Conservation (phyloP, 2,113 vertebrate genomes). For the Brachyhypopomus gauderio region DNA sequence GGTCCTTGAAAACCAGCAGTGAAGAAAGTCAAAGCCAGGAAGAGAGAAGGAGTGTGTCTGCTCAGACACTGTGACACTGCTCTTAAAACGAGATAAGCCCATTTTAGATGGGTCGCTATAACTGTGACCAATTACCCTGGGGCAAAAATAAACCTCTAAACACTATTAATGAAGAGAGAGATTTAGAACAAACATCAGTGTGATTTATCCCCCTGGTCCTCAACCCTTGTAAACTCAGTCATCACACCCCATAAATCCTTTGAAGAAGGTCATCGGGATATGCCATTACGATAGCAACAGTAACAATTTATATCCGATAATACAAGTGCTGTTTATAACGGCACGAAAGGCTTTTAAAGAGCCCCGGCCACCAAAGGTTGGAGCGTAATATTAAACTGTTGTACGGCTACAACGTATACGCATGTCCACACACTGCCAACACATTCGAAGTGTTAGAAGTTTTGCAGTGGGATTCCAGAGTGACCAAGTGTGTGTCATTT, state of each 20-base stretch:
- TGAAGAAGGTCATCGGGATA: constrained; percentile 40
- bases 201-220: constrained; percentile 20
- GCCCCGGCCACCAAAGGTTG: background rate
- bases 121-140: constrained; percentile 12
- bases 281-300: constrained; percentile 12
- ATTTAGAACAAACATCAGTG: constrained; percentile 40
- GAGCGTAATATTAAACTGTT: background rate
- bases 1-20: constrained; percentile 33
- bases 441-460: too few species aligned
- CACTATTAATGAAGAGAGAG: constrained; percentile 35
- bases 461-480: too few species aligned
- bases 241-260: constrained; percentile 33
- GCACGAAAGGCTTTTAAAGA: background rate
- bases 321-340: constrained; percentile 11
- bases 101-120: constrained; percentile 39
- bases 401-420: background rate
- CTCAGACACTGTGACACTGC: constrained; percentile 23
- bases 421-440: too few species aligned
- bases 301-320: constrained; percentile 6
- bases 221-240: constrained; percentile 21
- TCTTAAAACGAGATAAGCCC: constrained; percentile 25
- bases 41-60: constrained; percentile 29
- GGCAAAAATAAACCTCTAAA: constrained; percentile 18
- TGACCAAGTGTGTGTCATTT: too few species aligned
- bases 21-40: constrained; percentile 49